These are phyloP conservation scores for Diogma glabrata DNA, from an alignment of 2,888 invertebrate genomes.

Conservation along the genomic window DNA sequence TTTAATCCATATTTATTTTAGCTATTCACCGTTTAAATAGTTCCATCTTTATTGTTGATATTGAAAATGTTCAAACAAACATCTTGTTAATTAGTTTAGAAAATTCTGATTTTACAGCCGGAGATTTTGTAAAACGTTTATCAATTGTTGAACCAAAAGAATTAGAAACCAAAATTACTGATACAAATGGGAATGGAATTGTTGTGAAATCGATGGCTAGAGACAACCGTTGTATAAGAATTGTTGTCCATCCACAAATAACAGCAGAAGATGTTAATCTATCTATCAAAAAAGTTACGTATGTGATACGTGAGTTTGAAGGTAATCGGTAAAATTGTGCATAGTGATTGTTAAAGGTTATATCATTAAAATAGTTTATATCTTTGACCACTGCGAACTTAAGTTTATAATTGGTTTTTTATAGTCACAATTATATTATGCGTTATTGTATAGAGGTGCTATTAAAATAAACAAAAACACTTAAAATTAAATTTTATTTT, in stretches of 20 bases:
- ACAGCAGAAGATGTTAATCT: constrained; percentile 51
- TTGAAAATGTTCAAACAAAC: constrained; percentile 55
- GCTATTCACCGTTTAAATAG: constrained; percentile 49
- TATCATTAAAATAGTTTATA: too few relatives aligned
- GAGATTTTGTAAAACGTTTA: constrained; percentile 43
- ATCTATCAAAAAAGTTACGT: constrained; percentile 57
- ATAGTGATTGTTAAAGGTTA: too few relatives aligned
- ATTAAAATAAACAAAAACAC: too few relatives aligned
- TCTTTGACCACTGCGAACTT: too few relatives aligned
- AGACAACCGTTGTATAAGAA: constrained; percentile 46
- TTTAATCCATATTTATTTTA: constrained; percentile 24
- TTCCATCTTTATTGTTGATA: constrained; percentile 49
- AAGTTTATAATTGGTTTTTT: too few relatives aligned
- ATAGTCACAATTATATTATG: too few relatives aligned
- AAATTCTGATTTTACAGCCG: constrained; percentile 41
- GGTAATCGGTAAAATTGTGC: constrained; percentile 15
- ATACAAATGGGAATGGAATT: constrained; percentile 33
- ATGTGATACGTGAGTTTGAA: constrained; percentile 54
- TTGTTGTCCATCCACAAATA: constrained; percentile 62
- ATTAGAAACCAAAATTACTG: constrained; percentile 40
- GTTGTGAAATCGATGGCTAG: constrained; percentile 49
- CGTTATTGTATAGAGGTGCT: too few relatives aligned
- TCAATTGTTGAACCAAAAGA: constrained; percentile 36
- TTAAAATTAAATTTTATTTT: too few relatives aligned
- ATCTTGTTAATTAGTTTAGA: constrained; percentile 57